phyloP scores from a whole-genome alignment of 1,140 invertebrate genomes.

The Cyphomyrmex costatus region DNA sequence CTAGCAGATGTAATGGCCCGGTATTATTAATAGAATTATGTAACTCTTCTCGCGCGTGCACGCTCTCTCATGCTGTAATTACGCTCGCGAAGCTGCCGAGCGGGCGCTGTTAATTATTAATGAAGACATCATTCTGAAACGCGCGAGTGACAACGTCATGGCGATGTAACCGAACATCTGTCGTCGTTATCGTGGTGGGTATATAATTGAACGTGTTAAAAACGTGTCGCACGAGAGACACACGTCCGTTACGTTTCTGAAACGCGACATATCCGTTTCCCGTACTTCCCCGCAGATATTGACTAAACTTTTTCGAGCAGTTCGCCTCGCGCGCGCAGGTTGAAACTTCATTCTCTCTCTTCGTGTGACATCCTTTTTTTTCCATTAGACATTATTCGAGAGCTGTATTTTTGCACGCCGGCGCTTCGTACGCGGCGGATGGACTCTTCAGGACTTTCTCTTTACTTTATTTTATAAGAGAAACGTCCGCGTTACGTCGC shows the following conservation, averaged over 20 bases:
- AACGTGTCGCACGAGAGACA: slow-evolving; percentile 33
- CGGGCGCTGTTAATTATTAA: slow-evolving; percentile 58
- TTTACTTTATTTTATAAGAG: slow-evolving; percentile 24
- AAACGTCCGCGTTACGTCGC: slow-evolving; percentile 1
- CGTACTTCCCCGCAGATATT: not conserved
- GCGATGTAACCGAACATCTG: slow-evolving; percentile 58
- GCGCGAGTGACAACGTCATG: slow-evolving; percentile 52
- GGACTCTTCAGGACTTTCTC: not conserved
- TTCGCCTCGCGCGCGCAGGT: not conserved
- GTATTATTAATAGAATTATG: slow-evolving; percentile 64
- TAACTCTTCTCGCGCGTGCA: slow-evolving; percentile 32
- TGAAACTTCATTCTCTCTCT: slow-evolving; percentile 1
- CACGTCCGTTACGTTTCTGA: slow-evolving; percentile 39
- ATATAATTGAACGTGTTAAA: slow-evolving; percentile 58
- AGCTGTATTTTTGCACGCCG: slow-evolving; percentile 8
- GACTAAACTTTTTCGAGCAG: slow-evolving; percentile 45
- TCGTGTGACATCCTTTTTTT: slow-evolving; percentile 11
- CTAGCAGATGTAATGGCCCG: slow-evolving; percentile 48
- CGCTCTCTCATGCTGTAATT: slow-evolving; percentile 24
- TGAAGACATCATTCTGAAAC: slow-evolving; percentile 52
- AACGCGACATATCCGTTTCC: slow-evolving; percentile 16
- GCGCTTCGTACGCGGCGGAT: not conserved
- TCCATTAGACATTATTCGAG: not conserved
- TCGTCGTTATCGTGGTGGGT: slow-evolving; percentile 9
- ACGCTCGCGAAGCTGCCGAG: slow-evolving; percentile 52